phyloP scores from a whole-genome alignment of 2,797 vertebrate genomes.

The Melanotaenia maccullochi region DNA sequence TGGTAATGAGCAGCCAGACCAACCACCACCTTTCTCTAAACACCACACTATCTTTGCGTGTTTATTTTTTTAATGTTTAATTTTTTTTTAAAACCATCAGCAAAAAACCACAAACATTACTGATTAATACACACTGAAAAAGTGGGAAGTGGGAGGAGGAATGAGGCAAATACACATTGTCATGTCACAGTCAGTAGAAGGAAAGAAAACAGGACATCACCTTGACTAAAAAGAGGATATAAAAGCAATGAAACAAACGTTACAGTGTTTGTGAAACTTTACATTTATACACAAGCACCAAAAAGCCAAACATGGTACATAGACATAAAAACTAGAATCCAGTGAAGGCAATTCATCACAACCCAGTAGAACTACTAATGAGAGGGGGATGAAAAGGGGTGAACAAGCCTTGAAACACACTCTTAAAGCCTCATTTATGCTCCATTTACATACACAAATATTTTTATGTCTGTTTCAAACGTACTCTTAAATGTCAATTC shows the following conservation, averaged over 20 bases:
- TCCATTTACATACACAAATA: not conserved
- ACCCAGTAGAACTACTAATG: constrained; percentile 38
- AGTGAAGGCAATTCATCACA: constrained; percentile 67
- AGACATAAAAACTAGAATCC: constrained; percentile 69
- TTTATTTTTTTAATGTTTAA: constrained; percentile 49
- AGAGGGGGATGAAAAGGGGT: constrained; percentile 34
- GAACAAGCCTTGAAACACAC: constrained; percentile 32
- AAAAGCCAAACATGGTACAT: constrained; percentile 80
- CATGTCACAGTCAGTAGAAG: constrained; percentile 75
- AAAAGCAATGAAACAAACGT: constrained; percentile 78
- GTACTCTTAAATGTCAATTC: not conserved
- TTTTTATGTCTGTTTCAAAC: not conserved
- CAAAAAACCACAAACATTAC: constrained; percentile 83
- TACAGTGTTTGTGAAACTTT: constrained; percentile 83
- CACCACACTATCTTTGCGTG: constrained; percentile 65
- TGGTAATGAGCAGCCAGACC: constrained; percentile 67
- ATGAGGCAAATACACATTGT: constrained; percentile 76
- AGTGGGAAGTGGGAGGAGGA: constrained; percentile 27
- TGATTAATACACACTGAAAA: constrained; percentile 81
- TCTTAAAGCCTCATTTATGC: not conserved
- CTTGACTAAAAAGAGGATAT: constrained; percentile 68
- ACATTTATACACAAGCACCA: constrained; percentile 87
- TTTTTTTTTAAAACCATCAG: constrained; percentile 80
- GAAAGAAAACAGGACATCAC: constrained; percentile 75
- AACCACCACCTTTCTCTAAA: constrained; percentile 66